Conservation (phyloP, 2,888 invertebrate species). For the Macrophya alboannulata region DNA sequence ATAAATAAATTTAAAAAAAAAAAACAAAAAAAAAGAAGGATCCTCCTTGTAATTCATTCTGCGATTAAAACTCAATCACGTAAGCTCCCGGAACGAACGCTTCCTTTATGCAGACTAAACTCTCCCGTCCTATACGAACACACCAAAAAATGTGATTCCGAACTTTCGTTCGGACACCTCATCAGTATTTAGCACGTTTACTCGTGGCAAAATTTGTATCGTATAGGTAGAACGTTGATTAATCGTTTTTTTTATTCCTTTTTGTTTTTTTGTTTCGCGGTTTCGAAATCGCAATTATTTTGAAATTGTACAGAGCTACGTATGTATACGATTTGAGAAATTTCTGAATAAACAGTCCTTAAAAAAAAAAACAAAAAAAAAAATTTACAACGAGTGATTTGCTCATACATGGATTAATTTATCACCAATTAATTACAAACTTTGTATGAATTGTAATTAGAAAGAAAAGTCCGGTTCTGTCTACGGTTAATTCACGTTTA, state of each 20-base stretch:
- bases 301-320: neutral
- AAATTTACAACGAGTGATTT: neutral
- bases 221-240: neutral
- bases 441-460: neutral
- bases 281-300: neutral
- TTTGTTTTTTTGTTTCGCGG: too few species aligned
- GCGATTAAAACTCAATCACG: constrained; percentile 30
- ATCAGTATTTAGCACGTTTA: constrained; percentile 26
- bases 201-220: neutral
- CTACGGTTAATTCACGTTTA: neutral
- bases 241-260: neutral
- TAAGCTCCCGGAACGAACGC: neutral
- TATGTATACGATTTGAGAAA: too few species aligned
- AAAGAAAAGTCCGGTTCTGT: neutral
- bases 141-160: neutral
- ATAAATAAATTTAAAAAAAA: neutral
- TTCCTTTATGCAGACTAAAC: neutral
- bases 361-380: too few species aligned
- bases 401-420: neutral
- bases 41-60: constrained; percentile 34
- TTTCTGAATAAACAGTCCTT: neutral
- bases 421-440: neutral
- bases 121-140: neutral
- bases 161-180: constrained; percentile 38
- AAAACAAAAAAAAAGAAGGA: neutral